Evolutionary conservation across 53 echinoderm and acorn worm species (phyloP).

Genomic region (Holothuria leucospilota): DNA sequence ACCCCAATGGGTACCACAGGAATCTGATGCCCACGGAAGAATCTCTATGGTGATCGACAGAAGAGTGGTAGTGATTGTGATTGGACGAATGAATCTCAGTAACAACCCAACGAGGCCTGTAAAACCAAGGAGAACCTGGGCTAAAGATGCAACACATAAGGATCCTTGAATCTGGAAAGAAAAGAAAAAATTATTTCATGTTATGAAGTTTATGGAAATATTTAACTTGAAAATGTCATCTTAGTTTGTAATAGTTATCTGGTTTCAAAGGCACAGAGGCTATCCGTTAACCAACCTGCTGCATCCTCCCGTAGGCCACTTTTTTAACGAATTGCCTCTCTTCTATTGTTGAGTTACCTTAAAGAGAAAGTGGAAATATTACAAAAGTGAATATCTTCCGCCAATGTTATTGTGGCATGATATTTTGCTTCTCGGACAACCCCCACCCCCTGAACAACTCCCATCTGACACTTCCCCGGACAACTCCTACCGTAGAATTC

Average conservation of each 20-base stretch:
- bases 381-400: neutral
- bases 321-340: neutral
- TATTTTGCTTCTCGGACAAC: neutral
- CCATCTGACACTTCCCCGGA: too few relatives aligned
- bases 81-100: slow-evolving; percentile 82
- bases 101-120: slow-evolving; percentile 81
- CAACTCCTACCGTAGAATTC: too few relatives aligned
- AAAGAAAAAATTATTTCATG: neutral
- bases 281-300: slow-evolving; percentile 4
- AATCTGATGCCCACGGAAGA: slow-evolving; percentile 53
- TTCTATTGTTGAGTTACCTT: slow-evolving; percentile 17
- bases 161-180: slow-evolving; percentile 83
- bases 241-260: too few relatives aligned
- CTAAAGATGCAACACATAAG: slow-evolving; percentile 75
- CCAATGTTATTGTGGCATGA: neutral
- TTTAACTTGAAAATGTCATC: too few relatives aligned
- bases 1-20: slow-evolving; percentile 79
- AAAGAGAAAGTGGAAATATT: neutral
- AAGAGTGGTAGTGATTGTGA: slow-evolving; percentile 79
- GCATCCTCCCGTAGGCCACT: slow-evolving; percentile 25
- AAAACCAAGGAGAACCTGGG: slow-evolving; percentile 85
- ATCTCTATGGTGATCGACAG: slow-evolving; percentile 75
- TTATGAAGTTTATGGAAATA: too few relatives aligned
- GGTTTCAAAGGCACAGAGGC: too few relatives aligned
- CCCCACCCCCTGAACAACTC: neutral